Percentiles rank a stretch among this genome's conserved stretches.
Conservation (phyloP, 2,888 invertebrate species). For the Phortica okadai region DNA sequence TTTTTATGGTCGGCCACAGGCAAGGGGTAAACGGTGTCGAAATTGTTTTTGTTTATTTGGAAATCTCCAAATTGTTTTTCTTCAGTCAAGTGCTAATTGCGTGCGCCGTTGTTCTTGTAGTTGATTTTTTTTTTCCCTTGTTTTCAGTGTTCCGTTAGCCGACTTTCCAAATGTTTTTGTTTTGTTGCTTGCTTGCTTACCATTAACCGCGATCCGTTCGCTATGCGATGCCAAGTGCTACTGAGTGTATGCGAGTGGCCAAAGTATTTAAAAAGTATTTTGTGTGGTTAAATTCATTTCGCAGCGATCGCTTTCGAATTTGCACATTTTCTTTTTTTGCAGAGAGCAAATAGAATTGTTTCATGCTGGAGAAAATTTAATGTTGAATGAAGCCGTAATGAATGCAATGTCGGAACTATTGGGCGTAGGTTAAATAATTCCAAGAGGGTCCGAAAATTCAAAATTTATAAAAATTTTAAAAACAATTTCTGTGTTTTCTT, state of each 20-base stretch:
- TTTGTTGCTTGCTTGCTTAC: constrained; percentile 29
- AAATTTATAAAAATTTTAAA: too few relatives aligned
- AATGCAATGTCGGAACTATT: neutral
- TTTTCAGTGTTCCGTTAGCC: constrained; percentile 1
- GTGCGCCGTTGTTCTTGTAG: neutral
- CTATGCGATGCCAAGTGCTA: constrained; percentile 58
- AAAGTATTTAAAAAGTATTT: neutral
- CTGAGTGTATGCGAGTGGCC: constrained; percentile 40
- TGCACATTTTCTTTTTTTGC: neutral
- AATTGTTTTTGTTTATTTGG: constrained; percentile 24
- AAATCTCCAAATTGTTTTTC: constrained; percentile 18
- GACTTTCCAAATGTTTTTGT: neutral
- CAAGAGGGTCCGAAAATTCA: neutral
- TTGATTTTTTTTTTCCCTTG: neutral
- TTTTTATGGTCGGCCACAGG: constrained; percentile 19
- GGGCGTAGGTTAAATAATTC: neutral
- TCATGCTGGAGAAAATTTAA: neutral
- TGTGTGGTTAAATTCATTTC: constrained; percentile 8
- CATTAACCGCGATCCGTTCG: constrained; percentile 48
- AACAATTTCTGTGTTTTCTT: too few relatives aligned
- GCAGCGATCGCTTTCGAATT: constrained; percentile 3
- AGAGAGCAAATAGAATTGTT: neutral
- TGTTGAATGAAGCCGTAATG: neutral
- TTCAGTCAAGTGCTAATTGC: constrained; percentile 3
- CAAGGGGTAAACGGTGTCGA: neutral